A percentile compares a stretch with the other conserved stretches of the same genome.
Conservation (phyloP, 2,113 vertebrate species). For the Meleagris gallopavo region DNA sequence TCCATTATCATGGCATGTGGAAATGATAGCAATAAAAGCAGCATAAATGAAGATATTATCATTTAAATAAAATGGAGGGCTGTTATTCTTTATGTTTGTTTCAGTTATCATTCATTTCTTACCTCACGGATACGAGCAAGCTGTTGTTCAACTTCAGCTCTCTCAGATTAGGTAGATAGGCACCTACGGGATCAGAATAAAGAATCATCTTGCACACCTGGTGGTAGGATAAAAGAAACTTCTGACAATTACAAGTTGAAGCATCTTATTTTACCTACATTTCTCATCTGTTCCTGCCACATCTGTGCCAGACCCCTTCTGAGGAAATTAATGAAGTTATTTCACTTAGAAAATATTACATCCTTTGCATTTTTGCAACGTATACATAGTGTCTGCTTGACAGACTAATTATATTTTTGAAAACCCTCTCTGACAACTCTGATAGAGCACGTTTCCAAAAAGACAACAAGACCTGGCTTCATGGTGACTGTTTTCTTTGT, state of each 20-base stretch:
- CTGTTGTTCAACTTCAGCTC: conserved; percentile 93
- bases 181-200: conserved; percentile 77
- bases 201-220: not conserved
- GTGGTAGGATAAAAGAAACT: not conserved
- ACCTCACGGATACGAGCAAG: conserved; percentile 89
- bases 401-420: not conserved
- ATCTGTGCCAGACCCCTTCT: not conserved
- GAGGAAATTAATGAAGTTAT: not conserved
- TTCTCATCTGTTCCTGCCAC: not conserved
- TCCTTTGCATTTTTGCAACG: conserved; percentile 24
- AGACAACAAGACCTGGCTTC: not conserved
- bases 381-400: not conserved
- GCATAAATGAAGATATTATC: conserved; percentile 20
- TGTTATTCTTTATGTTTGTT: not conserved
- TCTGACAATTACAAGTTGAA: not conserved
- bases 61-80: not conserved
- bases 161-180: conserved; percentile 87
- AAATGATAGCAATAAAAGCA: not conserved
- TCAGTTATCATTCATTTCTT: conserved; percentile 56
- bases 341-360: not conserved
- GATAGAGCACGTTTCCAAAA: not conserved
- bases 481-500: not conserved
- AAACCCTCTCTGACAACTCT: not conserved
- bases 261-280: not conserved
- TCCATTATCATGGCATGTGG: not conserved